Evolutionary conservation across 2,113 vertebrate genomes (phyloP).

Genomic region (Thamnaconus septentrionalis): DNA sequence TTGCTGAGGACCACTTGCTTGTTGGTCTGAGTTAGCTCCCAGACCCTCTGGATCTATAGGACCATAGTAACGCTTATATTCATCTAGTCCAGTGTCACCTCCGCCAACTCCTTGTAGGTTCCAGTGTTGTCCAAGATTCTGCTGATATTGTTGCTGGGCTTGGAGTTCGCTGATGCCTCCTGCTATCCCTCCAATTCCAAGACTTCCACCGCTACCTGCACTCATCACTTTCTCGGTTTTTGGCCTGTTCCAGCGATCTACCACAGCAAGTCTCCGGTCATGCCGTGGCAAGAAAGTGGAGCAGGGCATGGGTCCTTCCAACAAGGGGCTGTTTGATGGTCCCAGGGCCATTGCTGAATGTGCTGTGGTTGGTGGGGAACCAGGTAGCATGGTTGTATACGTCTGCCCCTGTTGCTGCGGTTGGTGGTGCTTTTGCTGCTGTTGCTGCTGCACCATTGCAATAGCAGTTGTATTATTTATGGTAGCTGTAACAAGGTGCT

Average conservation of each 20-base stretch:
- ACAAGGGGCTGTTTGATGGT: constrained; percentile 80
- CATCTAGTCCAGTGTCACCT: constrained; percentile 78
- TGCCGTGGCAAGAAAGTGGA: constrained; percentile 86
- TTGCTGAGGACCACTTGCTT: constrained; percentile 65
- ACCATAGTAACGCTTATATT: constrained; percentile 90
- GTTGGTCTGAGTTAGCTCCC: constrained; percentile 70
- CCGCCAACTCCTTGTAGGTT: constrained; percentile 48
- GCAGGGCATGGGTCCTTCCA: constrained; percentile 82
- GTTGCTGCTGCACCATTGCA: constrained; percentile 74
- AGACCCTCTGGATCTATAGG: constrained; percentile 90
- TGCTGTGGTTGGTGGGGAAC: constrained; percentile 73
- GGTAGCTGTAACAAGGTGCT: constrained; percentile 73
- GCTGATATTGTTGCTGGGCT: constrained; percentile 68
- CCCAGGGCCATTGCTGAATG: constrained; percentile 80
- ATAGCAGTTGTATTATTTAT: constrained; percentile 75
- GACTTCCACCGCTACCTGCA: constrained; percentile 59
- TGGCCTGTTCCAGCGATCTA: constrained; percentile 85
- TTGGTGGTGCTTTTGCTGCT: constrained; percentile 71
- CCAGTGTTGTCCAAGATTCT: constrained; percentile 71
- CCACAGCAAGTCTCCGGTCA: constrained; percentile 80
- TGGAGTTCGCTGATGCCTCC: constrained; percentile 72
- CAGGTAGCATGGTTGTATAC: constrained; percentile 74
- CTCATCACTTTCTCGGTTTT: constrained; percentile 79
- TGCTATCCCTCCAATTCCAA: constrained; percentile 68
- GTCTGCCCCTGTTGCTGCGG: constrained; percentile 70